Evolutionary conservation across 2,888 invertebrate genomes (phyloP).

Genomic region (Pammene aurita): DNA sequence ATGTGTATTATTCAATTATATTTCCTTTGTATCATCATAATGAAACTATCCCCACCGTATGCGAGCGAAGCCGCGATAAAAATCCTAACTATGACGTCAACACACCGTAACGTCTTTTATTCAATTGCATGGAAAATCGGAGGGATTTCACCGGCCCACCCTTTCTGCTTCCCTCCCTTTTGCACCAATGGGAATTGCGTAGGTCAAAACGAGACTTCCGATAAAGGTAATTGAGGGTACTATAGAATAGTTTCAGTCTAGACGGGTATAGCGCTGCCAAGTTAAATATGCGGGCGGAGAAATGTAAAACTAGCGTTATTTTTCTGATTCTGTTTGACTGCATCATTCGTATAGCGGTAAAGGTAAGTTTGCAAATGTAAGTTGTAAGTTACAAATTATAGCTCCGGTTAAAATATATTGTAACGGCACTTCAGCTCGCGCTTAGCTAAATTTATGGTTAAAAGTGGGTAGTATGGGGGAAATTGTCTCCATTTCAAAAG

Average conservation of each 20-base stretch:
- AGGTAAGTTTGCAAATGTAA: slow-evolving; percentile 33
- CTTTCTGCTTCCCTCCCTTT: slow-evolving; percentile 32
- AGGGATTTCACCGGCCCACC: slow-evolving; percentile 42
- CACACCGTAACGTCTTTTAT: slow-evolving; percentile 43
- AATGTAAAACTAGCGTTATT: slow-evolving; percentile 2
- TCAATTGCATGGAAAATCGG: slow-evolving; percentile 44
- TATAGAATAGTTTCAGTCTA: slow-evolving; percentile 43
- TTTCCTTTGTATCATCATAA: slow-evolving; percentile 1
- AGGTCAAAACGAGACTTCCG: slow-evolving; percentile 33
- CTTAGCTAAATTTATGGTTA: slow-evolving; percentile 38
- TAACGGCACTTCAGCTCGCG: slow-evolving; percentile 38
- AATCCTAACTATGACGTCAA: slow-evolving; percentile 42
- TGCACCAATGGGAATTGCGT: slow-evolving; percentile 10
- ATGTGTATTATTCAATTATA: background rate
- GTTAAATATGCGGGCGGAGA: slow-evolving; percentile 21
- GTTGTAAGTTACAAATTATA: slow-evolving; percentile 42
- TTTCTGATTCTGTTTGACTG: slow-evolving; percentile 1
- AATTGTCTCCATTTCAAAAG: slow-evolving; percentile 37
- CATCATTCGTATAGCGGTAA: slow-evolving; percentile 7
- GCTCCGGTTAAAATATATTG: slow-evolving; percentile 42
- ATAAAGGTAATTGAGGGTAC: slow-evolving; percentile 42
- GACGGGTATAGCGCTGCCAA: slow-evolving; percentile 37
- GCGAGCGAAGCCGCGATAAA: slow-evolving; percentile 38
- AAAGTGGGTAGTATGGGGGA: slow-evolving; percentile 38
- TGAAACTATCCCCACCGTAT: slow-evolving; percentile 23